Base-by-base conservation (phyloP, 1,140 invertebrate species). In the Meloidogyne exigua region DNA sequence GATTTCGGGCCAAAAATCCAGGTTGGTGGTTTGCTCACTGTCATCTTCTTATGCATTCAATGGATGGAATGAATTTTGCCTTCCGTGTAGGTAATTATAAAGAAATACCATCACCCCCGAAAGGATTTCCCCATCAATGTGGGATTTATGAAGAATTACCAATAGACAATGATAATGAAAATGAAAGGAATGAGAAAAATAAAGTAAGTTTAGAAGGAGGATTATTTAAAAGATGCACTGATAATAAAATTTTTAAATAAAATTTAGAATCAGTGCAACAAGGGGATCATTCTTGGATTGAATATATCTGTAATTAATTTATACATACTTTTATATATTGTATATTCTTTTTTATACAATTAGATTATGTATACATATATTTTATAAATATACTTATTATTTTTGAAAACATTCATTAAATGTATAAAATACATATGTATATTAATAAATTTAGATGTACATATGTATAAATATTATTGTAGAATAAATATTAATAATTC, bases 11-110 rank as follows among this genome's bases (percentile, higher is more conserved):
- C 0, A 42, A 21, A 4, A 82, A 82, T 63, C 82, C 82, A 18
- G 82, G 82, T 18, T 83, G 82, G 82, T 83, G 82, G 82, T 84
- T 84, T 62, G 76, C 82, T 12, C 82, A 83, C 65, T 83, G 82
- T 65, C 82, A 83, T 72, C 69, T 82, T 44, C 75, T 80, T 63
- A 68, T 82, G 13, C 80, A 81, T 62, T 64, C 72, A 36, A 81
- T 81, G 80, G 80, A 84, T 36, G 82, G 82, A 32, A 85, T 82
- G 64, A 84, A 84, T n/a, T 84, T 84, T 67, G 79, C 81, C 9
- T 84, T 79, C 32, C 80, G 82, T 23, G 71, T 83, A 13, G 82
- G 82, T 10, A 76, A 70, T 18, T 77, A 83, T 25, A 75, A 81
- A 32, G 39, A 85, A 65, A 65, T 84, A 44, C 82, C 82, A 13